Conservation (phyloP, 2,888 invertebrate genomes). For the Ophion slaviceki region DNA sequence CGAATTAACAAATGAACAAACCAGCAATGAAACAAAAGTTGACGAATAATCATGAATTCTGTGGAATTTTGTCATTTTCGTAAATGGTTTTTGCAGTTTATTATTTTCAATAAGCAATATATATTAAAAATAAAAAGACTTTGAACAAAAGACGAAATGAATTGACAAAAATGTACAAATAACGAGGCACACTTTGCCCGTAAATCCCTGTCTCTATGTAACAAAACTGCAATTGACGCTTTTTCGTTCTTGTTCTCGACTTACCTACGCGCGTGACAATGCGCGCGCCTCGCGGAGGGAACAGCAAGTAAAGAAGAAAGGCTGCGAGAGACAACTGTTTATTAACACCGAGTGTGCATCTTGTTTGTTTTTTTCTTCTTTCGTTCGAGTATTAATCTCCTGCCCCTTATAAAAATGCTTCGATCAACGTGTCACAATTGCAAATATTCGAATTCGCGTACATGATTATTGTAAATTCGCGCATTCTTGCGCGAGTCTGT, state of each 20-base stretch:
- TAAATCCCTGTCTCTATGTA: too few relatives aligned
- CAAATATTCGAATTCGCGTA: conserved; percentile 19
- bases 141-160: too few relatives aligned
- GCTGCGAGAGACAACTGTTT: neutral
- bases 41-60: too few relatives aligned
- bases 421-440: conserved; percentile 23
- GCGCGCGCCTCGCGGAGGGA: neutral
- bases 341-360: neutral
- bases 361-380: neutral
- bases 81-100: too few relatives aligned
- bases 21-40: too few relatives aligned
- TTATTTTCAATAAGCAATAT: too few relatives aligned
- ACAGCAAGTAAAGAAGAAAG: neutral
- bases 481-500: neutral
- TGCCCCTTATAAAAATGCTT: conserved; percentile 14
- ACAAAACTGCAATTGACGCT: too few relatives aligned
- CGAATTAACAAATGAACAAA: too few relatives aligned
- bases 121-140: too few relatives aligned
- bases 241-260: neutral
- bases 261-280: neutral
- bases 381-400: neutral
- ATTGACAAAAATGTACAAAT: too few relatives aligned
- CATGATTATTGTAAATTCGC: neutral
- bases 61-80: too few relatives aligned
- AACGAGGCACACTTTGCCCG: too few relatives aligned